Evolutionary conservation across 2,888 invertebrate species (phyloP).

Genomic region (Morinoia aosen): DNA sequence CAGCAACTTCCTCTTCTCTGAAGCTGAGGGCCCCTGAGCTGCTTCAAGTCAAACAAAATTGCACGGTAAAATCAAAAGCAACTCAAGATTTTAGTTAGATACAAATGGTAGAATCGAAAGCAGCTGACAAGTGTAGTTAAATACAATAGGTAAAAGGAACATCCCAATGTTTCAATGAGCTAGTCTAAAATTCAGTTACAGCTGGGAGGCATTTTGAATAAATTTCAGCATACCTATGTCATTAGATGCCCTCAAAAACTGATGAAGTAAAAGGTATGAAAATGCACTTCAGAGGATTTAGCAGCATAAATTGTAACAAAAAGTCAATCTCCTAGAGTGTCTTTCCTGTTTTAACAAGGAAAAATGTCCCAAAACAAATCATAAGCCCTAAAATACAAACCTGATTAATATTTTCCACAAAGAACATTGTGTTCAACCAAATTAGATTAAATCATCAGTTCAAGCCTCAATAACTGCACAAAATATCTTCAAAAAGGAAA

Average conservation of each 20-base stretch:
- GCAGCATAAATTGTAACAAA: no score
- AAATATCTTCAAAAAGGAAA: no score
- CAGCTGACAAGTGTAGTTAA: no score
- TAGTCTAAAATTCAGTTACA: not conserved
- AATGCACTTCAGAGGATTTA: not conserved
- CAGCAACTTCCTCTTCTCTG: slow-evolving; percentile 80
- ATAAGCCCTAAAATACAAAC: no score
- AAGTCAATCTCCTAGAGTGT: no score
- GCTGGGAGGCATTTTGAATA: not conserved
- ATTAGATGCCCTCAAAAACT: not conserved
- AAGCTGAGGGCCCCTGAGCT: slow-evolving; percentile 31
- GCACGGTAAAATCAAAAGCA: not conserved
- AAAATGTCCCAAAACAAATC: no score
- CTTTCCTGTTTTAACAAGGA: no score
- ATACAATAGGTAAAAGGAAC: no score
- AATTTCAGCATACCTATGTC: not conserved
- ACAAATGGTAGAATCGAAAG: slow-evolving; percentile 32
- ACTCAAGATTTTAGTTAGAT: slow-evolving; percentile 53
- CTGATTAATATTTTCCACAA: no score
- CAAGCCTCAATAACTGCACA: no score
- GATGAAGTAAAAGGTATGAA: not conserved
- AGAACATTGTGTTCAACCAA: no score
- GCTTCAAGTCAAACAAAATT: not conserved
- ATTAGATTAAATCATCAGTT: no score
- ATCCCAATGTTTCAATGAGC: not conserved